Conservation (phyloP, 2,797 vertebrate species). For the Eospalax fontanierii region DNA sequence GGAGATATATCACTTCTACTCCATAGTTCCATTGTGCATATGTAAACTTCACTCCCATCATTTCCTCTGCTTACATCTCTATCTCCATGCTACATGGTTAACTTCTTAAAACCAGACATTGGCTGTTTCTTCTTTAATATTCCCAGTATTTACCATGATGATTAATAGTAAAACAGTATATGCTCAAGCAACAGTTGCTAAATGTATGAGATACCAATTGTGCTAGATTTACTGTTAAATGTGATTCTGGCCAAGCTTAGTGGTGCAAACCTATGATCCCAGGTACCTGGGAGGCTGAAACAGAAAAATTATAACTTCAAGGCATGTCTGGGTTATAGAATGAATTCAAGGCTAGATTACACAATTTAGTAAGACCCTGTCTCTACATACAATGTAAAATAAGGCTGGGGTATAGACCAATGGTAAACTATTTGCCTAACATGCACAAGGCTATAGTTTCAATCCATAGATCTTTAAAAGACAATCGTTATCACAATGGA, state of each 20-base stretch:
- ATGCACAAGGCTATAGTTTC: neutral
- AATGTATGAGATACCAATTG: constrained; percentile 62
- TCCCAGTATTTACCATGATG: neutral
- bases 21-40: neutral
- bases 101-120: constrained; percentile 30
- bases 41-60: neutral
- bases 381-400: neutral
- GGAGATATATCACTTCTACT: neutral
- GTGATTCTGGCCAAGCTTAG: neutral
- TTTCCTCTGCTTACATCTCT: constrained; percentile 29
- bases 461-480: neutral
- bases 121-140: constrained; percentile 48
- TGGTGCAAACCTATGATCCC: neutral
- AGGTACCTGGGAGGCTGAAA: neutral
- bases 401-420: neutral
- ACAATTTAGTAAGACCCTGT: neutral
- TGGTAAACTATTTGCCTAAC: neutral
- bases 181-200: constrained; percentile 47
- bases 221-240: constrained; percentile 40
- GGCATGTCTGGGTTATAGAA: neutral
- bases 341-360: neutral
- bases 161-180: constrained; percentile 50
- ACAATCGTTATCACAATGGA: neutral
- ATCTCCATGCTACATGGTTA: neutral
- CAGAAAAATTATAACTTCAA: neutral